Evolutionary conservation across 1,140 invertebrate genomes (phyloP).

Genomic region (Aphaenogaster rudis): DNA sequence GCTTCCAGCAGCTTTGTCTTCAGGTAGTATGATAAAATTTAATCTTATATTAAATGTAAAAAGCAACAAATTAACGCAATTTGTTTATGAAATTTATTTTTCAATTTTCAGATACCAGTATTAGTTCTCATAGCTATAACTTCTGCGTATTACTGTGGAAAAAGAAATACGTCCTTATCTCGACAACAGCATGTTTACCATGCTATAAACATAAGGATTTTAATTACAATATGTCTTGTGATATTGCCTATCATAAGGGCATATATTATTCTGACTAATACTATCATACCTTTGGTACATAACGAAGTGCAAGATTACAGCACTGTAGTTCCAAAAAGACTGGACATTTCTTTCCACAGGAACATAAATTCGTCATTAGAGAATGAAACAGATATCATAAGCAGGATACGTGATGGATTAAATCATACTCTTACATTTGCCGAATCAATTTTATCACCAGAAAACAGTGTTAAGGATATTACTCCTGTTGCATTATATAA

Average conservation of each 20-base stretch:
- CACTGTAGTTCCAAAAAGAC: neutral
- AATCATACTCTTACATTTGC: conserved; percentile 65
- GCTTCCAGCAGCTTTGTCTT: conserved; percentile 93
- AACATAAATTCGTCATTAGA: conserved; percentile 8
- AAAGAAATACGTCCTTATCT: conserved; percentile 87
- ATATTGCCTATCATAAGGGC: conserved; percentile 90
- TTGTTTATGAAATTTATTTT: conserved; percentile 41
- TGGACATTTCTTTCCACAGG: neutral
- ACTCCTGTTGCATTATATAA: conserved; percentile 1
- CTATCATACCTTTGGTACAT: conserved; percentile 61
- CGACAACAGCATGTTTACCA: conserved; percentile 88
- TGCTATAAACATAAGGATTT: conserved; percentile 89
- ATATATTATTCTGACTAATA: conserved; percentile 88
- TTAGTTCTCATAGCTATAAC: conserved; percentile 90
- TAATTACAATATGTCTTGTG: conserved; percentile 89
- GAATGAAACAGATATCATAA: conserved; percentile 54
- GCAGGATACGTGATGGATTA: conserved; percentile 60
- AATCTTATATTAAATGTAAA: conserved; percentile 24
- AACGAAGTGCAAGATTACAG: conserved; percentile 14
- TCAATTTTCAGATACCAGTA: conserved; percentile 88
- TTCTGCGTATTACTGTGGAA: conserved; percentile 93
- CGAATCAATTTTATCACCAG: conserved; percentile 63
- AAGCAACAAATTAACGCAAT: neutral
- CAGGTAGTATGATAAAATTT: conserved; percentile 85
- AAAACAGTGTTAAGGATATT: conserved; percentile 4